Conservation (phyloP, 2,113 vertebrate species). For the Eulemur macaco region DNA sequence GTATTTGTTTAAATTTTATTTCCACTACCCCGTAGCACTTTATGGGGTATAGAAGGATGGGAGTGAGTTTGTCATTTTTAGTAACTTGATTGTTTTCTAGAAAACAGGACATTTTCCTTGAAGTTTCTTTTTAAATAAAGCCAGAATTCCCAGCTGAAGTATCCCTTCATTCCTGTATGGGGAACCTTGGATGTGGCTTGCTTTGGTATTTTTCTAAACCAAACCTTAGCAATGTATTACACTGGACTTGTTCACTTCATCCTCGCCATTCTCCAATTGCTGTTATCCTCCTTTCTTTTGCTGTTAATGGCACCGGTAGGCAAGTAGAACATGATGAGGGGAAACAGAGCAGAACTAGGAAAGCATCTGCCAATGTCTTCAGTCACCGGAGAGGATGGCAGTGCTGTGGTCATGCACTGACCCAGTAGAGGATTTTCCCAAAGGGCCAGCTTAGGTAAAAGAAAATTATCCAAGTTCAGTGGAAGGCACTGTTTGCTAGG, state of each 20-base stretch:
- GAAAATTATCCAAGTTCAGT: neutral
- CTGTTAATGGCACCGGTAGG: neutral
- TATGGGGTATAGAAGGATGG: neutral
- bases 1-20: constrained; percentile 36
- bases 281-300: neutral
- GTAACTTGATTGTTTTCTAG: constrained; percentile 31
- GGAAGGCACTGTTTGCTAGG: neutral
- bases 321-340: neutral
- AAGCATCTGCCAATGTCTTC: neutral
- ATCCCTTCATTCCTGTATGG: neutral
- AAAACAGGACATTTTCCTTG: constrained; percentile 44
- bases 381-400: neutral
- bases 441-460: neutral
- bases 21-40: neutral
- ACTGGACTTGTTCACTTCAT: neutral
- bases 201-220: constrained; percentile 46
- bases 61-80: constrained; percentile 43
- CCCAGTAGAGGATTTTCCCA: neutral
- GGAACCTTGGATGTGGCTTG: neutral
- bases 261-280: neutral
- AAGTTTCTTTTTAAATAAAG: constrained; percentile 50
- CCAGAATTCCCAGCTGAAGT: neutral
- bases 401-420: neutral
- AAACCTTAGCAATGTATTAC: neutral
- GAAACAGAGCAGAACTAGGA: neutral